phyloP scores from a whole-genome alignment of 2,113 vertebrate genomes.

The Colossoma macropomum region DNA sequence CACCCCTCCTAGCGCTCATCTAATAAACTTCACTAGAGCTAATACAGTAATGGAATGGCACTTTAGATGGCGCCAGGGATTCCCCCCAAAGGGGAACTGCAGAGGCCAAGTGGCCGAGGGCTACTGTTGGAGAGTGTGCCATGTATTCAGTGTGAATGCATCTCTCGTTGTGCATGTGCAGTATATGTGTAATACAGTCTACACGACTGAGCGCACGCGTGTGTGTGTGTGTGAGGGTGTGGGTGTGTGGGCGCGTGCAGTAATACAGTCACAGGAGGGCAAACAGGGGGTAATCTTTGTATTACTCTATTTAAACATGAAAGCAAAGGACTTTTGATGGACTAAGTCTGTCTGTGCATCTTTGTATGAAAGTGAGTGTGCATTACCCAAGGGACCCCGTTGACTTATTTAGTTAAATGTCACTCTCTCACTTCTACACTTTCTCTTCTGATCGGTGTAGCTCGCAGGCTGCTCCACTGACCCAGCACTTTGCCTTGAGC shows the following conservation, averaged over 20 bases:
- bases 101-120: no score
- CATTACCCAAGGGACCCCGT: background rate
- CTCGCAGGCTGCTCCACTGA: constrained; percentile 21
- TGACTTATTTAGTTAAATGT: constrained; percentile 18
- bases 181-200: background rate
- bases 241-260: background rate
- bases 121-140: background rate
- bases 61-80: no score
- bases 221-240: no score
- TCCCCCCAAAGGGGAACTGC: no score
- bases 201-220: no score
- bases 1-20: no score
- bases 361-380: constrained; percentile 4
- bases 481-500: background rate
- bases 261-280: background rate
- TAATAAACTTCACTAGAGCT: no score
- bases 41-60: no score
- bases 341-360: background rate
- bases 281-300: background rate
- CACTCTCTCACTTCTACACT: constrained; percentile 9
- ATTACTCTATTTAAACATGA: background rate
- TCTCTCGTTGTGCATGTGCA: background rate
- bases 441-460: background rate
- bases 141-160: background rate
- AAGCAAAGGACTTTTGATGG: background rate